Evolutionary conservation across 1,140 invertebrate genomes (phyloP).

Genomic region (Neodiprion pinetum): DNA sequence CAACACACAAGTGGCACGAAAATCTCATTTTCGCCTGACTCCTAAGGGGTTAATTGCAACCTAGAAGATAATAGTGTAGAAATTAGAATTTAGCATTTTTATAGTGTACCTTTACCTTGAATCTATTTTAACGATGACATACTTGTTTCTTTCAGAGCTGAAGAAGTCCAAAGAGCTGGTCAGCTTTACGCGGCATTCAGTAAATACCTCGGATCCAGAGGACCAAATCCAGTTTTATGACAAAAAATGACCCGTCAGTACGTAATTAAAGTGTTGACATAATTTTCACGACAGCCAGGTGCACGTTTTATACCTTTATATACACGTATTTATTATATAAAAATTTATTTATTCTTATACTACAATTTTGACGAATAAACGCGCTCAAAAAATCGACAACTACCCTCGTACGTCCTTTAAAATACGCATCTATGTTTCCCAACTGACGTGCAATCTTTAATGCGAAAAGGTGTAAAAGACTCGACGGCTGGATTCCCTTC

Average conservation of each 20-base stretch:
- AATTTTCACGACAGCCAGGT: neutral
- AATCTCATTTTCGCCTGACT: too few relatives aligned
- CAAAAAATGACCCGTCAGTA: neutral
- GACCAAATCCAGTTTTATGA: slow-evolving; percentile 28
- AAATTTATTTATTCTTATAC: neutral
- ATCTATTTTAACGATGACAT: neutral
- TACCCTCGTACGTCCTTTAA: neutral
- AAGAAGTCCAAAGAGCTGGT: slow-evolving; percentile 51
- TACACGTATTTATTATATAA: neutral
- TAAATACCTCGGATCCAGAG: slow-evolving; percentile 50
- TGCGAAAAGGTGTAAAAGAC: too few relatives aligned
- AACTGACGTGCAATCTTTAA: too few relatives aligned
- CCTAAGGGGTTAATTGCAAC: too few relatives aligned
- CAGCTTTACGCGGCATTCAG: slow-evolving; percentile 54
- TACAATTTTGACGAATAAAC: neutral
- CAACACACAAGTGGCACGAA: too few relatives aligned
- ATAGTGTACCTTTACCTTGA: too few relatives aligned
- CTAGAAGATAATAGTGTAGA: too few relatives aligned
- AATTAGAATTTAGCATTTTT: too few relatives aligned
- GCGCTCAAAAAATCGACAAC: neutral
- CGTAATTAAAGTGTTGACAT: neutral
- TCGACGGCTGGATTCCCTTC: too few relatives aligned
- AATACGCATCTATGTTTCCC: neutral
- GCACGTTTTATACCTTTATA: slow-evolving; percentile 19
- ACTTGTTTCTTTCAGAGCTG: slow-evolving; percentile 38